Evolutionary conservation across 2,888 invertebrate genomes (phyloP).

Genomic region (Brenthis ino): DNA sequence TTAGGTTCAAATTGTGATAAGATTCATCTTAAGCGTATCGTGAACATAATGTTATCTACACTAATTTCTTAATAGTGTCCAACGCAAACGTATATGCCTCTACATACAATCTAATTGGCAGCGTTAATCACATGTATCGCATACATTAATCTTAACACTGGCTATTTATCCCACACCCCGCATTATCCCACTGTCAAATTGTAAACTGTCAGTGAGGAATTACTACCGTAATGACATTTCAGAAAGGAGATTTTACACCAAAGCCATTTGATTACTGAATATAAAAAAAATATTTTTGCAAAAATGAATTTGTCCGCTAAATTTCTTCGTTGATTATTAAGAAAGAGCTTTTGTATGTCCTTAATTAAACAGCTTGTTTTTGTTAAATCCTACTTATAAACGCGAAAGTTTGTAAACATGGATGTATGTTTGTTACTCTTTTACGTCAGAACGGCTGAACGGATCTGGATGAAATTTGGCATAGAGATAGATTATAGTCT

Average conservation of each 20-base stretch:
- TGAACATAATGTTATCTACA: not conserved
- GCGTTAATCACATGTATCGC: constrained; percentile 36
- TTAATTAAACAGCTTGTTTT: not conserved
- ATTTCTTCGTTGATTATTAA: constrained; percentile 21
- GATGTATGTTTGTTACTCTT: no score
- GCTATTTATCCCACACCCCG: constrained; percentile 29
- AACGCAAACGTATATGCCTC: constrained; percentile 8
- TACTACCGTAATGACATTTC: constrained; percentile 53
- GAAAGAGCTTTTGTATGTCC: not conserved
- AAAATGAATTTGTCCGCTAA: constrained; percentile 43
- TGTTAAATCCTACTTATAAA: no score
- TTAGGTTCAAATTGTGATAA: not conserved
- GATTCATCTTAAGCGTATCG: not conserved
- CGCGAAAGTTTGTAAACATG: no score
- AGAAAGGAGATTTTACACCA: constrained; percentile 49
- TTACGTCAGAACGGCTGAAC: no score
- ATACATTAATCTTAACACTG: constrained; percentile 31
- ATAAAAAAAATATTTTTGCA: constrained; percentile 42
- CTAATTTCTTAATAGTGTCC: constrained; percentile 9
- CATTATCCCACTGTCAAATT: constrained; percentile 37
- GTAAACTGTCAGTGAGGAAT: constrained; percentile 50
- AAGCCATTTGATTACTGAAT: constrained; percentile 47
- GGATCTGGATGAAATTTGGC: no score
- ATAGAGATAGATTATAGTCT: no score
- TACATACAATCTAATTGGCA: constrained; percentile 31